A percentile compares a stretch with the other conserved stretches of the same genome.
Conservation (phyloP, 2,888 invertebrate species). For the Pyrrhosoma nymphula region DNA sequence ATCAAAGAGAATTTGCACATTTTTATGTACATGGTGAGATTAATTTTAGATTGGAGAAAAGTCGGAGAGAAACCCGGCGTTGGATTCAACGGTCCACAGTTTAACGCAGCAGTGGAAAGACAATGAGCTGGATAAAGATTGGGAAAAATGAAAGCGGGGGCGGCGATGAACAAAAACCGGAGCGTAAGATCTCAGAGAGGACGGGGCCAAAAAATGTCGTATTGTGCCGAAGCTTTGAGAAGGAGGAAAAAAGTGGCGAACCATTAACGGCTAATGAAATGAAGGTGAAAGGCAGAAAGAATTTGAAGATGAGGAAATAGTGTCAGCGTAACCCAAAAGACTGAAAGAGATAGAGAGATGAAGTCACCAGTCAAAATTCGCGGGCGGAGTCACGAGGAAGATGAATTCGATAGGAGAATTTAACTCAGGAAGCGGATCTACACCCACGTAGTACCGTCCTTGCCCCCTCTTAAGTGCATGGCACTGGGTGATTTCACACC, state of each 20-base stretch:
- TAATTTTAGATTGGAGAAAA: no score
- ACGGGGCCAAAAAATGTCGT: not conserved
- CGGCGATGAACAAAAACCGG: not conserved
- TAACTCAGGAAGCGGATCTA: no score
- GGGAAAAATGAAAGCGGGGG: no score
- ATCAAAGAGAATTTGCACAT: no score
- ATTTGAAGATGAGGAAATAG: not conserved
- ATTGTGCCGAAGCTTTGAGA: not conserved
- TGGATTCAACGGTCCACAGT: no score
- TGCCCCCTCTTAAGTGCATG: no score
- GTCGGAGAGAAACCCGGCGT: no score
- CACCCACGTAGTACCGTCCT: no score
- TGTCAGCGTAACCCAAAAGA: not conserved
- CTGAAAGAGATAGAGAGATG: not conserved
- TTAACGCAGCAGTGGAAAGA: no score
- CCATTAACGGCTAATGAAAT: not conserved
- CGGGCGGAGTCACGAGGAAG: not conserved
- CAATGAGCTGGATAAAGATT: no score
- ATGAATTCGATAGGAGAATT: not conserved
- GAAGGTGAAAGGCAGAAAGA: not conserved
- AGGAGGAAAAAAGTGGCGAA: not conserved
- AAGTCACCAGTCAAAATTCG: not conserved
- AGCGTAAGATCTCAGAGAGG: not conserved
- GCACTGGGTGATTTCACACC: no score
- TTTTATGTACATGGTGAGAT: no score